Evolutionary conservation across 2,797 vertebrate genomes (phyloP).

Genomic region (Mallotus villosus): DNA sequence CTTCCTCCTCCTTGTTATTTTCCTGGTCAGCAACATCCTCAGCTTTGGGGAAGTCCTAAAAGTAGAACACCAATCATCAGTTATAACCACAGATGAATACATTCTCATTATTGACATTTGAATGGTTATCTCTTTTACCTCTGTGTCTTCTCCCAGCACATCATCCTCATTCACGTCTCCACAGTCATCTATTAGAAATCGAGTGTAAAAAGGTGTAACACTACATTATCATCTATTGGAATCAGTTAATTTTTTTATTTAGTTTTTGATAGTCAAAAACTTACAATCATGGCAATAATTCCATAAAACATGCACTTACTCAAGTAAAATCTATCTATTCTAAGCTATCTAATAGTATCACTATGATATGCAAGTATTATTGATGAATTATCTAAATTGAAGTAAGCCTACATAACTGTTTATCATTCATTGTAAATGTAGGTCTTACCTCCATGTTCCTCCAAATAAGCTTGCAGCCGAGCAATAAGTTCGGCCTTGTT

Average conservation of each 20-base stretch:
- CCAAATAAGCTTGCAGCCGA: constrained; percentile 85
- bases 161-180: constrained; percentile 69
- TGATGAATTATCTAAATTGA: background rate
- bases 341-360: no score
- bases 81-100: background rate
- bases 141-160: constrained; percentile 71
- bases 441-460: constrained; percentile 80
- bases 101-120: background rate
- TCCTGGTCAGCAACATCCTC: constrained; percentile 53
- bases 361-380: background rate
- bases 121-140: constrained; percentile 44
- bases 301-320: no score
- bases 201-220: background rate
- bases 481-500: constrained; percentile 90
- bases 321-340: no score
- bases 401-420: no score
- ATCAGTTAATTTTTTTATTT: background rate
- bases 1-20: constrained; percentile 39
- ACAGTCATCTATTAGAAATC: constrained; percentile 62
- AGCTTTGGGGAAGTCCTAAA: constrained; percentile 68
- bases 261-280: no score
- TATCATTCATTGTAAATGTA: no score
- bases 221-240: no score
- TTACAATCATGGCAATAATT: no score
- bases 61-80: constrained; percentile 9